Base-by-base conservation (phyloP, 2,113 vertebrate genomes). In the Salvelinus fontinalis region DNA sequence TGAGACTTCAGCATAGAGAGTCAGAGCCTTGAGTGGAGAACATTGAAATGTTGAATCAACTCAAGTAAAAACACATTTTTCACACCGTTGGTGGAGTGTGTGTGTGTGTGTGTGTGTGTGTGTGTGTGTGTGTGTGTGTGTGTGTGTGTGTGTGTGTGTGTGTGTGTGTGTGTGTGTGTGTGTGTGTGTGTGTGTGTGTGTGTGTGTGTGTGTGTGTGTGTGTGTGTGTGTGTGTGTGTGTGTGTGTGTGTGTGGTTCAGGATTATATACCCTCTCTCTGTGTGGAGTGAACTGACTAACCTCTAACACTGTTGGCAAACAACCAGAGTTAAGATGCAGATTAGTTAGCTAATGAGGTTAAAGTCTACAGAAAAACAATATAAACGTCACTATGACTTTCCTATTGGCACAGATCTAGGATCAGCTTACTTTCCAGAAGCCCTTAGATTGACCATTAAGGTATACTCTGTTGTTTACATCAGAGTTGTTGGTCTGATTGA, bases 281-380 rank as follows among this genome's bases (percentile, higher is more conserved):
- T 51, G 69, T 31, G 78, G 39, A 44, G 8, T 69, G 82, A 70
- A 84, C 73, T 57, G 73, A 73, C 73, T 87, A 74, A 79, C 75
- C 79, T 31, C 64, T 34, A 18, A 60, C 16, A 70, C 16, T 75
- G 83, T 86, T 87, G 78, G 79, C 80, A 86, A 81, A 87, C 83
- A 81, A 64, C 60, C 60, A 12, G 79, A 54, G 83, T 78, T 74
- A 77, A 68, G 64, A 4, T 20, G 18, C 34, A 69, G 76, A 78
- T 76, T 84, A 67, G 59, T 44, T 69, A 59, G n/a, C 16, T n/a
- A 71, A 73, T 51, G 7, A 48, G 73, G 51, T 12, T 51, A 51
- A 51, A 65, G 57, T 26, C 6, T 57, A 67, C 60, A 72, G 29
- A 39, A 31, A 77, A 69, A 78, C 51, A 70, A 70, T 5, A 5